Conservation (phyloP, 2,797 vertebrate species). For the Cyprinodon diabolis region DNA sequence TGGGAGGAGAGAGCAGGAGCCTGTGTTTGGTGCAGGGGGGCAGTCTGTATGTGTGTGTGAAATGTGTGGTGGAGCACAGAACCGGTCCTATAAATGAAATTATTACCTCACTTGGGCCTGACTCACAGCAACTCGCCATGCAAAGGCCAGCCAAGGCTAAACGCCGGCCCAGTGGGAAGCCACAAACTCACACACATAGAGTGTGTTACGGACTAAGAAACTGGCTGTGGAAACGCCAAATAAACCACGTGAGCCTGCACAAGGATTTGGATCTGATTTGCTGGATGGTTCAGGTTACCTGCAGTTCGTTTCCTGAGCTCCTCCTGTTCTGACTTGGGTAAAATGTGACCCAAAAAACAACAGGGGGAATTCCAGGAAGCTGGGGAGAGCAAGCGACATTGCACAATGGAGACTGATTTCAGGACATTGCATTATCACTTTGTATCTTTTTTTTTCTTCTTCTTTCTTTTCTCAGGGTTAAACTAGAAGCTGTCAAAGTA, state of each 20-base stretch:
- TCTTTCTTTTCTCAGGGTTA: conserved; percentile 22
- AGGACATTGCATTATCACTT: conserved; percentile 73
- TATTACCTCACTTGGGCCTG: conserved; percentile 67
- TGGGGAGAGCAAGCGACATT: conserved; percentile 42
- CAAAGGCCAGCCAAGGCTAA: conserved; percentile 47
- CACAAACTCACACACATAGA: conserved; percentile 30
- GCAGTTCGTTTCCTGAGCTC: conserved; percentile 23
- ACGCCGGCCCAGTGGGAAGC: conserved; percentile 50
- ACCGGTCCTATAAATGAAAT: conserved; percentile 55
- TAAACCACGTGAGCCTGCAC: conserved; percentile 12
- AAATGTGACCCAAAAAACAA: conserved; percentile 58
- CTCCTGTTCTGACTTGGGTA: conserved; percentile 23
- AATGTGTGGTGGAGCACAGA: conserved; percentile 63
- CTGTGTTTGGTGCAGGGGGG: conserved; percentile 22
- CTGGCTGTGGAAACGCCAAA: conserved; percentile 3
- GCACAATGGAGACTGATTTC: conserved; percentile 73
- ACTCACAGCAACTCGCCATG: conserved; percentile 37
- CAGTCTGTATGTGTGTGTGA: conserved; percentile 68
- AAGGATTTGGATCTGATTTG: conserved; percentile 5
- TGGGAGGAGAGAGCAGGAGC: conserved; percentile 29
- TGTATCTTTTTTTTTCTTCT: conserved; percentile 25
- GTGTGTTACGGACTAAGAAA: conserved; percentile 23
- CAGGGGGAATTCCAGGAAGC: conserved; percentile 68
- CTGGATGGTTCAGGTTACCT: conserved; percentile 11
- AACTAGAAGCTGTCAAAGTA: conserved; percentile 43